Base-by-base conservation (phyloP, 2,888 invertebrate genomes). In the Zele albiditarsus region DNA sequence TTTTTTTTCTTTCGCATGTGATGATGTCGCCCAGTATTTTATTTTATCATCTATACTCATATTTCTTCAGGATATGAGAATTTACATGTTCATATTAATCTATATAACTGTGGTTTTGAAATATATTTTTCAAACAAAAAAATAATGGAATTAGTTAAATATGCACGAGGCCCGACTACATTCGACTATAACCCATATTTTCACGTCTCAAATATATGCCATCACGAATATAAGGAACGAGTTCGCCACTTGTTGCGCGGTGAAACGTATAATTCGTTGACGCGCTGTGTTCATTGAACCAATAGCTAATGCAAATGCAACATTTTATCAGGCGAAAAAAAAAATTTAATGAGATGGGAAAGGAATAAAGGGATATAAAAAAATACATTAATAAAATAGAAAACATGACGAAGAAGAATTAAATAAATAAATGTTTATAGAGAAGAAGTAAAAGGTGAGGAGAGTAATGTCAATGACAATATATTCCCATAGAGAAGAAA, bases 301-400 rank as follows among this genome's bases (percentile, higher is more conserved):
- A 78, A 73, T 77, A 70, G 73, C 70, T 73, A 77, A 75, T 66
- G 73, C 66, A 74, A 78, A 76, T 76, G 76, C 77, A 75, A 77
- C 80, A 67, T 71, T 76, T 71, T 68, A 20, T 71, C 20, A 27
- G 60, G 58, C 42, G 28, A 70, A 23, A 57, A 70, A 73, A 62
- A 46, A 68, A 20, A 38, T 10, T 16, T 31, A 31, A 53, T 16
- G n/a, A 46, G 16, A 16, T 46, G 46, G n/a, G 2, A 5, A 3
- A n/a, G 46, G n/a, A 12, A 38, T 2, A 12, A 38, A 38, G 38
- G 12, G 12, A 12, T 4, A 38, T 12, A 38, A 38, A 38, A 38
- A 38, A 38, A 38, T 12, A 38, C 12, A 12, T 8, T 2, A 12
- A 38, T 38, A 38, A 38, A 38, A 38, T 31, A 31, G n/a, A 20